phyloP scores from a whole-genome alignment of 2,888 invertebrate species.

The Scaptodrosophila latifasciaeformis region DNA sequence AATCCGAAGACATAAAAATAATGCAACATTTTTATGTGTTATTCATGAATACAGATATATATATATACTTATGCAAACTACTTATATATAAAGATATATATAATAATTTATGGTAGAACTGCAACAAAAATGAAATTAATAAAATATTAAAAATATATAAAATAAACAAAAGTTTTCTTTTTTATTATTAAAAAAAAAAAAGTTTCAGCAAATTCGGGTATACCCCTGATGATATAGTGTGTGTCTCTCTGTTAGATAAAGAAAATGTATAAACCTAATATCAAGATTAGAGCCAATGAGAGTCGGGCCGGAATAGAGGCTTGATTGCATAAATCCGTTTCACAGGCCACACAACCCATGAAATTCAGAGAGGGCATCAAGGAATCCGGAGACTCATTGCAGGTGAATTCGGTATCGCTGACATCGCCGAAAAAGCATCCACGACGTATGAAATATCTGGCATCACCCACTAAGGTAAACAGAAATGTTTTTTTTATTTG shows the following conservation, averaged over 20 bases:
- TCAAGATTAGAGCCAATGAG: no score
- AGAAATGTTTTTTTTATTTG: no score
- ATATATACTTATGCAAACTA: background rate
- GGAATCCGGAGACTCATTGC: conserved; percentile 54
- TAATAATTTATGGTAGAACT: conserved; percentile 34
- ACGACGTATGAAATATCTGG: conserved; percentile 61
- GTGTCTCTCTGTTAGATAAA: no score
- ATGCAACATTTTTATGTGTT: conserved; percentile 30
- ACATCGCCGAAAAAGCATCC: conserved; percentile 56
- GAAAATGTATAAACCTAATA: no score
- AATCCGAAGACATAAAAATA: conserved; percentile 1
- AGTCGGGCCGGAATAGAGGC: no score
- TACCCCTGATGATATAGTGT: background rate
- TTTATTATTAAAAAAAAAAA: background rate
- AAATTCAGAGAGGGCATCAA: conserved; percentile 45
- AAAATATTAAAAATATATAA: conserved; percentile 18
- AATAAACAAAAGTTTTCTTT: background rate
- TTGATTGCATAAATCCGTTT: conserved; percentile 58
- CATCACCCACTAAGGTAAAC: no score
- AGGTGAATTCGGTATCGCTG: conserved; percentile 30
- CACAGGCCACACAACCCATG: conserved; percentile 50
- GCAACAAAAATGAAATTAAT: conserved; percentile 27
- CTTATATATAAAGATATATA: background rate
- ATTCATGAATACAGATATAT: conserved; percentile 26
- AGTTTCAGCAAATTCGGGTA: background rate